Evolutionary conservation across 2,888 invertebrate genomes (phyloP).

Genomic region (Drosophila macrospina): DNA sequence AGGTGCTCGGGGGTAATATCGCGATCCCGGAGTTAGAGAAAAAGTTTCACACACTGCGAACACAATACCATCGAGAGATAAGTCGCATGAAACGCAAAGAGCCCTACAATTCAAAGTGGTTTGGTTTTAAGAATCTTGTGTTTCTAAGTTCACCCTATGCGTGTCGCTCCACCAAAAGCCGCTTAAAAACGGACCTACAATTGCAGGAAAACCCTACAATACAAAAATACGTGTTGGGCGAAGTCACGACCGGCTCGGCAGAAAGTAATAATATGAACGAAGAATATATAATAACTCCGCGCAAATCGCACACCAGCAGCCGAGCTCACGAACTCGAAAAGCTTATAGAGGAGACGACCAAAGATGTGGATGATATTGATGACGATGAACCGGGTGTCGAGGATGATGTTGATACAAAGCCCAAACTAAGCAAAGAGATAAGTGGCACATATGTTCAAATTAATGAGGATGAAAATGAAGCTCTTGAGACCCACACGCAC

Average conservation of each 20-base stretch:
- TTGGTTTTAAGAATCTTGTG: slow-evolving; percentile 87
- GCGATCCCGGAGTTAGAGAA: slow-evolving; percentile 86
- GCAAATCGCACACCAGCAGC: slow-evolving; percentile 72
- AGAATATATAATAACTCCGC: slow-evolving; percentile 71
- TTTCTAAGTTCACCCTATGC: slow-evolving; percentile 87
- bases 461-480: slow-evolving; percentile 62
- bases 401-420: slow-evolving; percentile 77
- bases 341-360: slow-evolving; percentile 84
- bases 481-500: slow-evolving; percentile 58
- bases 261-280: slow-evolving; percentile 71
- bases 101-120: slow-evolving; percentile 87
- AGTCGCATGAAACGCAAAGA: slow-evolving; percentile 87
- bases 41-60: slow-evolving; percentile 88
- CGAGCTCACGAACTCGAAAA: slow-evolving; percentile 84
- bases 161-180: slow-evolving; percentile 83
- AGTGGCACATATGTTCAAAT: slow-evolving; percentile 70
- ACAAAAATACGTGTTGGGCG: slow-evolving; percentile 81
- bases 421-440: slow-evolving; percentile 79
- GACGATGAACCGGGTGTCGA: slow-evolving; percentile 61
- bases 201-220: slow-evolving; percentile 72
- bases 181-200: slow-evolving; percentile 81
- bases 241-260: slow-evolving; percentile 53
- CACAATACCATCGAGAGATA: slow-evolving; percentile 88
- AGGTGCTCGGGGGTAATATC: slow-evolving; percentile 82
- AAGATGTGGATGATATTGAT: slow-evolving; percentile 84